These are phyloP conservation scores for Suillia variegata DNA, from an alignment of 2,888 invertebrate species.

Conservation along the genomic window DNA sequence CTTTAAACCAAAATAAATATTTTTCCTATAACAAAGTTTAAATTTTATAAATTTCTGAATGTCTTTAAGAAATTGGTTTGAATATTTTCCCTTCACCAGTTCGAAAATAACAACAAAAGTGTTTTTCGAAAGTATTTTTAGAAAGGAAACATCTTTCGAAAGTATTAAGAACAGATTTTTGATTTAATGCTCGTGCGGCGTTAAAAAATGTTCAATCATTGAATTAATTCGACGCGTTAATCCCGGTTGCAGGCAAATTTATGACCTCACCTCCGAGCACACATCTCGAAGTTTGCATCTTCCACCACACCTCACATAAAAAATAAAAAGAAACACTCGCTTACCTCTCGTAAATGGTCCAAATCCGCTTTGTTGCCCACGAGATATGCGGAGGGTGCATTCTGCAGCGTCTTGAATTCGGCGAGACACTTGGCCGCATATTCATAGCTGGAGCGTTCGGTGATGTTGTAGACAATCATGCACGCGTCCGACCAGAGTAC, in stretches of 20 bases:
- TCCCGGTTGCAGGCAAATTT: not conserved
- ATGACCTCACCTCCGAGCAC: not conserved
- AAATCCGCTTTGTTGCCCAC: conserved; percentile 82
- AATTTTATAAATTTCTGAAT: no score
- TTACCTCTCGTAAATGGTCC: conserved; percentile 77
- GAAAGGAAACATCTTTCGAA: no score
- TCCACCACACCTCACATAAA: not conserved
- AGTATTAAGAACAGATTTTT: no score
- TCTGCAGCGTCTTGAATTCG: conserved; percentile 65
- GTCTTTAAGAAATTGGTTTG: no score
- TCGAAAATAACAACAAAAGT: no score
- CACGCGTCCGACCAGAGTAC: conserved; percentile 82
- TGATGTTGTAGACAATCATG: conserved; percentile 78
- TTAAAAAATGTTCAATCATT: conserved; percentile 6
- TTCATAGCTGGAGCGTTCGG: conserved; percentile 72
- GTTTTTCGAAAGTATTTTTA: no score
- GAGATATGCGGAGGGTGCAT: conserved; percentile 66
- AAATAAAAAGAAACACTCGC: no score
- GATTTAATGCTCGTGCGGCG: no score
- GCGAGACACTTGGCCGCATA: conserved; percentile 71
- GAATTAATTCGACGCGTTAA: conserved; percentile 12
- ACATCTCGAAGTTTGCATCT: no score
- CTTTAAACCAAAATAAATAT: no score
- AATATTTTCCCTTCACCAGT: no score
- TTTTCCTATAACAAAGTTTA: no score